Percentiles rank a stretch among this genome's conserved stretches.
phyloP scores from a whole-genome alignment of 2,888 invertebrate genomes.

The Cataglyphis rosenhaueri region DNA sequence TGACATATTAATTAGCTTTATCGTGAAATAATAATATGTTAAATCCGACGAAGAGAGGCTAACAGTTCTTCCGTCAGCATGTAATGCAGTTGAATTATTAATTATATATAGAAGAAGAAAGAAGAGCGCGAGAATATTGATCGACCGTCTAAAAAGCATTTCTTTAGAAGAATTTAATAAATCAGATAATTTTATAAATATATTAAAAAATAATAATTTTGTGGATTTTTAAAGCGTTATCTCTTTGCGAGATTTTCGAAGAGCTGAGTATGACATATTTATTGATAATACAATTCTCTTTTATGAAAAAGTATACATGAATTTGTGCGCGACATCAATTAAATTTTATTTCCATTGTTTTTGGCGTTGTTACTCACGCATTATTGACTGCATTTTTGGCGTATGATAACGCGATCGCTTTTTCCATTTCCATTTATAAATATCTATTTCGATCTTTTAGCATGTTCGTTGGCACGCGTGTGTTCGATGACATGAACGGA shows the following conservation, averaged over 20 bases:
- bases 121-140: not conserved
- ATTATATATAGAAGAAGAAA: slow-evolving; percentile 11
- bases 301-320: not conserved
- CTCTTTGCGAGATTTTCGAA: not conserved
- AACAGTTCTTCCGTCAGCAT: not conserved
- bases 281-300: slow-evolving; percentile 30
- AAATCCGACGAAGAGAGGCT: slow-evolving; percentile 15
- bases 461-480: slow-evolving; percentile 24
- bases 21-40: slow-evolving; percentile 29
- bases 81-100: slow-evolving; percentile 30
- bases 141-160: not conserved
- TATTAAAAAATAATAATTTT: not conserved
- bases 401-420: slow-evolving; percentile 43
- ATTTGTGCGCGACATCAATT: slow-evolving; percentile 24
- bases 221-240: not conserved
- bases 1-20: slow-evolving; percentile 48
- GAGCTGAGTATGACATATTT: not conserved
- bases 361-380: slow-evolving; percentile 1
- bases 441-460: slow-evolving; percentile 31
- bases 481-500: slow-evolving; percentile 41
- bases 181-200: not conserved
- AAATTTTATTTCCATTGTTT: slow-evolving; percentile 44
- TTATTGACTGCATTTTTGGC: slow-evolving; percentile 49
- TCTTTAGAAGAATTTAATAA: not conserved
- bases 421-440: slow-evolving; percentile 49